Percentiles rank a stretch among this genome's conserved stretches.
Conservation (phyloP, 2,888 invertebrate genomes). For the Drosophila mimica region DNA sequence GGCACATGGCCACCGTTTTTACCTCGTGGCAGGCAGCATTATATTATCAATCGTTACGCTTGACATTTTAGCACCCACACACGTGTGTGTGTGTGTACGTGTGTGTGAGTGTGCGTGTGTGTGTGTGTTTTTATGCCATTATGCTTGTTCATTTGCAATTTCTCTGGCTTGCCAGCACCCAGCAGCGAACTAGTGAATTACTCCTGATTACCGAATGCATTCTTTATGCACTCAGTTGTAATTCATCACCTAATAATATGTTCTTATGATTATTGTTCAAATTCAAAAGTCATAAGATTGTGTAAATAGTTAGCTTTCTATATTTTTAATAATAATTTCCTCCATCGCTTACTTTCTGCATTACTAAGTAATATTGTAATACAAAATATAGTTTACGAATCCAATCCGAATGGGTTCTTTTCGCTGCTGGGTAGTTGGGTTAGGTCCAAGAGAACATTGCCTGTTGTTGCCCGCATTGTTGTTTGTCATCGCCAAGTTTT, state of each 20-base stretch:
- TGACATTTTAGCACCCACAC: slow-evolving; percentile 75
- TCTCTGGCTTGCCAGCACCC: slow-evolving; percentile 31
- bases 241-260: background rate
- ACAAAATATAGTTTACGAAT: background rate
- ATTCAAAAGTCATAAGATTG: too few species aligned
- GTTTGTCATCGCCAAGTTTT: slow-evolving; percentile 75
- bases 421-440: slow-evolving; percentile 54
- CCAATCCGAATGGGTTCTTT: background rate
- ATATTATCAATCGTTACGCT: slow-evolving; percentile 78
- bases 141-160: slow-evolving; percentile 52
- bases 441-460: slow-evolving; percentile 52
- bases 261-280: too few species aligned
- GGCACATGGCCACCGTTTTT: slow-evolving; percentile 55
- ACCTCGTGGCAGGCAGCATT: slow-evolving; percentile 58
- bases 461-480: slow-evolving; percentile 51
- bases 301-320: too few species aligned
- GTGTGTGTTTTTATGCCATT: slow-evolving; percentile 58
- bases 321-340: too few species aligned
- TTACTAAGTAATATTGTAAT: background rate
- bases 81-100: slow-evolving; percentile 18
- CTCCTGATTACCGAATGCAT: background rate
- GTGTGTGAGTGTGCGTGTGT: slow-evolving; percentile 30
- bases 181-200: background rate
- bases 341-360: background rate
- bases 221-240: background rate